Evolutionary conservation across 2,797 vertebrate genomes (phyloP).

Genomic region (Pangasius sanitwongsei): DNA sequence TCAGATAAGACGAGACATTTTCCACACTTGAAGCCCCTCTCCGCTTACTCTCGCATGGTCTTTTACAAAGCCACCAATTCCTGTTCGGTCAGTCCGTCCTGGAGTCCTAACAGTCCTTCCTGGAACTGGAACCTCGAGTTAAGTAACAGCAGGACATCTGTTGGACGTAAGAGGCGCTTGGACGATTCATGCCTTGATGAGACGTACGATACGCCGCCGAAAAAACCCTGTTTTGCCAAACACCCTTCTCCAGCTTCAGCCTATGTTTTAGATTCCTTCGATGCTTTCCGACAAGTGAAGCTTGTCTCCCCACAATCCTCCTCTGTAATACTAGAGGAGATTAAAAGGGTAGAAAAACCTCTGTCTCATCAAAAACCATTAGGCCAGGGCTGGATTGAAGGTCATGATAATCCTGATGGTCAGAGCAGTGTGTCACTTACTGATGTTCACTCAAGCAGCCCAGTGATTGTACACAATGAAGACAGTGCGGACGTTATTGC

Average conservation of each 20-base stretch:
- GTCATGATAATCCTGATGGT: too few relatives aligned
- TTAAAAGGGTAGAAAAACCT: neutral
- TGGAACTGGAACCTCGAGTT: constrained; percentile 48
- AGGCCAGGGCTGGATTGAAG: neutral
- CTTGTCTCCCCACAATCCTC: neutral
- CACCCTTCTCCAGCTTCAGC: constrained; percentile 45
- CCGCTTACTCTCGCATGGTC: constrained; percentile 44
- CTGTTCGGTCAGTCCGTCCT: neutral
- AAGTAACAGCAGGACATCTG: constrained; percentile 5
- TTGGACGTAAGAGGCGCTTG: constrained; percentile 38
- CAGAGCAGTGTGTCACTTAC: neutral
- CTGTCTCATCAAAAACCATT: neutral
- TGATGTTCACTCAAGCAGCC: neutral
- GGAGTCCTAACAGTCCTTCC: neutral
- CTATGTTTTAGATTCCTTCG: constrained; percentile 46
- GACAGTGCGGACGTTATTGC: neutral
- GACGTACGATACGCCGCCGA: constrained; percentile 41
- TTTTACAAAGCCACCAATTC: neutral
- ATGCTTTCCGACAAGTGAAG: neutral
- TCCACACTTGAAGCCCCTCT: constrained; percentile 53
- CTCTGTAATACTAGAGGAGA: neutral
- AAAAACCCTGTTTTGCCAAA: constrained; percentile 35
- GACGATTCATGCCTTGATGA: constrained; percentile 57
- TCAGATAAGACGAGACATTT: neutral
- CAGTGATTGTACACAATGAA: neutral